A percentile compares a stretch with the other conserved stretches of the same genome.
Conservation (phyloP, 2,888 invertebrate species). For the Beris chalybata region DNA sequence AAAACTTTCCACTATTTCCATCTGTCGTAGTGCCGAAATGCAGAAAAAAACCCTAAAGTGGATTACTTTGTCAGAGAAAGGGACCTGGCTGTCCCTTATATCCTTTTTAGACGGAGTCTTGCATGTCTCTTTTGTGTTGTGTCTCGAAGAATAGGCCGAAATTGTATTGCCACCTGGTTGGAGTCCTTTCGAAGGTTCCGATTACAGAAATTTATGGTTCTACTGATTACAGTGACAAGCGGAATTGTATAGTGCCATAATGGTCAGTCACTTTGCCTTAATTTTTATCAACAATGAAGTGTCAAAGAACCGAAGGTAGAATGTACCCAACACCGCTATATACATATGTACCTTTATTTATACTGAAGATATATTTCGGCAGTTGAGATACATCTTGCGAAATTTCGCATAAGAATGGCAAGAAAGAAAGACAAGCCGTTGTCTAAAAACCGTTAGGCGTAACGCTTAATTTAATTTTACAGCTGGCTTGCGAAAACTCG, state of each 20-base stretch:
- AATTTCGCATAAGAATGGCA: constrained; percentile 1
- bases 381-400: constrained; percentile 10
- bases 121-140: constrained; percentile 13
- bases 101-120: background rate
- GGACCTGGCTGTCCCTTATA: background rate
- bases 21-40: too few relatives aligned
- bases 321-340: too few relatives aligned
- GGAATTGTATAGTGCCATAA: constrained; percentile 15
- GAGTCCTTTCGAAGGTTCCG: constrained; percentile 20
- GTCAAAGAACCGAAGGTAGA: too few relatives aligned
- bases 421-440: background rate
- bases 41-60: background rate
- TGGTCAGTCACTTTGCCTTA: constrained; percentile 19
- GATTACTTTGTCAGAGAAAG: constrained; percentile 17
- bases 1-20: too few relatives aligned
- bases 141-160: constrained; percentile 19
- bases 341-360: too few relatives aligned
- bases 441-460: background rate
- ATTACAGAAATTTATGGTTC: constrained; percentile 31
- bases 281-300: constrained; percentile 5
- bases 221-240: constrained; percentile 27
- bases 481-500: constrained; percentile 1
- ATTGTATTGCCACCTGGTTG: constrained; percentile 27
- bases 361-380: constrained; percentile 12
- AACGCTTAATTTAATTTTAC: constrained; percentile 18